These are phyloP conservation scores for Labeo catla DNA, from an alignment of 2,113 vertebrate species.

Conservation along the genomic window DNA sequence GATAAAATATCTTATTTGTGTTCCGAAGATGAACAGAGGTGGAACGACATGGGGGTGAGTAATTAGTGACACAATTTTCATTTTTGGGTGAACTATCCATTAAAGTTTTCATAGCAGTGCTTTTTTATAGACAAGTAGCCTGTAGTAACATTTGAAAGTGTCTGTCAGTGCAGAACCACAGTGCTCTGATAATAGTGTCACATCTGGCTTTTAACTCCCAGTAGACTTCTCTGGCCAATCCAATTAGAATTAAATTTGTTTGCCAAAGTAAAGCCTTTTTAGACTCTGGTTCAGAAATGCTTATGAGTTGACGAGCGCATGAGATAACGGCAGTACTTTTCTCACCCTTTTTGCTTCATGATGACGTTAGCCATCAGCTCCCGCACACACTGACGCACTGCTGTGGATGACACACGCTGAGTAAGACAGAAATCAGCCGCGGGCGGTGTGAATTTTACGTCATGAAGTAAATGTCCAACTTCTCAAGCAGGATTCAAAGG, in stretches of 20 bases:
- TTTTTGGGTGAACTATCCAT: too few relatives aligned
- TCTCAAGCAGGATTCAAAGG: not conserved
- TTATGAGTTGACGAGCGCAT: not conserved
- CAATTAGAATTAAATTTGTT: not conserved
- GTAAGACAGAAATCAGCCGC: not conserved
- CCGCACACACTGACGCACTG: constrained; percentile 26
- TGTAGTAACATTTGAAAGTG: not conserved
- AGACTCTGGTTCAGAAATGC: not conserved
- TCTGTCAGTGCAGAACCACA: not conserved
- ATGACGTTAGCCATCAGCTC: constrained; percentile 17
- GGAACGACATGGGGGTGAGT: too few relatives aligned
- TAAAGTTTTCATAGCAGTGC: not conserved
- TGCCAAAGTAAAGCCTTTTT: constrained; percentile 7
- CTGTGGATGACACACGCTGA: constrained; percentile 36
- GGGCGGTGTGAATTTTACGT: not conserved
- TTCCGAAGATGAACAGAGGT: too few relatives aligned
- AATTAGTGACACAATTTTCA: too few relatives aligned
- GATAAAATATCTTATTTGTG: too few relatives aligned
- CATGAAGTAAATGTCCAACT: not conserved
- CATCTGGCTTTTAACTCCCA: not conserved
- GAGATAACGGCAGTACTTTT: constrained; percentile 13
- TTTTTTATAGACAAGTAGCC: not conserved
- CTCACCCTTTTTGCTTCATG: constrained; percentile 28
- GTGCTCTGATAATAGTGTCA: not conserved
- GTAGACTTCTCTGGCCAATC: not conserved